Evolutionary conservation across 2,888 invertebrate genomes (phyloP), one percentile per base, ranked within the genome.

Genomic region (Parnassius apollo): DNA sequence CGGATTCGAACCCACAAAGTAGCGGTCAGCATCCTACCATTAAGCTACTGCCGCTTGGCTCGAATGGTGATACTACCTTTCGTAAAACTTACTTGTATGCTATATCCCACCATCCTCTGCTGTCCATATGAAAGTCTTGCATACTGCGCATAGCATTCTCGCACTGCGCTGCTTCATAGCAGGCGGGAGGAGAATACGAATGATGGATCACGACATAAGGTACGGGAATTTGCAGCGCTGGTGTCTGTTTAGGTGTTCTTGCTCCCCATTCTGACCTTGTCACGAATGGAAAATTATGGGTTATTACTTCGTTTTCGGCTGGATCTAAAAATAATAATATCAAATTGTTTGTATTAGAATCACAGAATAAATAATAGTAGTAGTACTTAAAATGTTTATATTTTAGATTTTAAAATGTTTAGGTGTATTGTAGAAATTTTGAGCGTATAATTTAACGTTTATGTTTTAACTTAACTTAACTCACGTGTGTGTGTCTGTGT

Each of bases 201-300:
- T 96, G 96, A 78, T 96, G 95, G 66, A 96, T 94, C 59, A 96
- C 94, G 52, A 95, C 95, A 75, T 90, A 95, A 0, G 94, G 94
- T 1, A 94, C 93, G 0, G 95, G 95, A 8, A 89, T 93, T 2
- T 70, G 18, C 69, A 95, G 92, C 2, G 84, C 77, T 48, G 83
- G 81, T 35, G 82, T 83, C 25, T 82, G 66, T 61, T 84, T 93
- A 0, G 95, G 84, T 1, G 83, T 73, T 53, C 93, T 83, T 0
- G 95, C 95, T 0, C 90, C 83, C 96, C 96, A 96, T 66, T 91
- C 88, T 0, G 84, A 76, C 1, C 95, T 90, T 0, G 91, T 64
- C 11, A 77, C 72, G 71, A 80, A 83, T 0, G 82, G 80, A 49
- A 88, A 88, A 65, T 83, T 75, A 71, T 85, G 84, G 0, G 79